Percentiles rank a stretch among this genome's conserved stretches.
These are phyloP conservation scores for Characodon lateralis DNA, from an alignment of 2,797 vertebrate species.

Conservation along the genomic window DNA sequence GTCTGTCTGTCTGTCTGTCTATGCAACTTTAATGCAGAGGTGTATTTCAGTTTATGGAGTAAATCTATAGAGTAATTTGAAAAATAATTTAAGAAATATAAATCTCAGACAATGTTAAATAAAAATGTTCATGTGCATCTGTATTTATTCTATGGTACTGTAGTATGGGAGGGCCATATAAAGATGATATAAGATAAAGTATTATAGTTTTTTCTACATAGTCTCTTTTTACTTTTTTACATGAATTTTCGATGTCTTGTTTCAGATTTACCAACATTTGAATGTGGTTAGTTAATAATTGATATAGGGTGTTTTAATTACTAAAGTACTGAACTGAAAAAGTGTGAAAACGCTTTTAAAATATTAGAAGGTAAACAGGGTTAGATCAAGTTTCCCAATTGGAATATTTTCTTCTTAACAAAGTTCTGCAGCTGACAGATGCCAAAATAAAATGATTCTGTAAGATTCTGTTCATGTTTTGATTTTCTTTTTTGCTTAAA, in stretches of 20 bases:
- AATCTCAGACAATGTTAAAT: not conserved
- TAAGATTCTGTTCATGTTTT: too few species aligned
- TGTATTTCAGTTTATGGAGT: not conserved
- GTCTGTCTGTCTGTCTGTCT: not conserved
- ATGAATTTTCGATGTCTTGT: not conserved
- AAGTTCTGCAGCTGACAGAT: not conserved
- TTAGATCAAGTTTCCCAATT: not conserved
- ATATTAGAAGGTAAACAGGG: not conserved
- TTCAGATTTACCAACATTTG: not conserved
- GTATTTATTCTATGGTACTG: not conserved
- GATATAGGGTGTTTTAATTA: not conserved
- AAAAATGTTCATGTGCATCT: not conserved
- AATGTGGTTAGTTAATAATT: not conserved
- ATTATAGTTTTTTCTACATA: not conserved
- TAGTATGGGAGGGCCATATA: not conserved
- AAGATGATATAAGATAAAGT: not conserved
- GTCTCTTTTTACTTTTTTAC: not conserved
- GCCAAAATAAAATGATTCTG: too few species aligned
- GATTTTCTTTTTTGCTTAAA: too few species aligned
- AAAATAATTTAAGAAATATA: not conserved
- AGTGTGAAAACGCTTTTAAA: not conserved
- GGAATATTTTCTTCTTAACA: not conserved
- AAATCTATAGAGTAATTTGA: not conserved
- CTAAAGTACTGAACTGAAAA: not conserved
- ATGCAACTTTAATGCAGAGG: not conserved